Percentiles rank a stretch among this genome's conserved stretches.
These are phyloP conservation scores for Sepioteuthis lessoniana DNA, from an alignment of 2,888 invertebrate species.

Conservation along the genomic window DNA sequence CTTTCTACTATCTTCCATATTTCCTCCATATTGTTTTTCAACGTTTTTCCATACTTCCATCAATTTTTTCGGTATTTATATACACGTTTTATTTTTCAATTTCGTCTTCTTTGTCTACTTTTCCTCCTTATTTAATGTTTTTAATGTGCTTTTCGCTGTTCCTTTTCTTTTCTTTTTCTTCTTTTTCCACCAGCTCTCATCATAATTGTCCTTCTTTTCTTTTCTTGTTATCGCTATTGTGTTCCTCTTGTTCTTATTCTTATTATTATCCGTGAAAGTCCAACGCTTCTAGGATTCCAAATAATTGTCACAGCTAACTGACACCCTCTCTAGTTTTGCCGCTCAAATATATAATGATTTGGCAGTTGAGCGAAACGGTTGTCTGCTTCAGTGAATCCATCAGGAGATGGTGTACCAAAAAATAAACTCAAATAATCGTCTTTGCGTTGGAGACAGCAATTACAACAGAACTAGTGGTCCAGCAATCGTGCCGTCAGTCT, in stretches of 20 bases:
- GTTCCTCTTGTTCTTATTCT: not conserved
- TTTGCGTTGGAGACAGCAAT: not conserved
- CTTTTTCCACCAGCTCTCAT: too few relatives aligned
- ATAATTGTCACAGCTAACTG: constrained; percentile 23
- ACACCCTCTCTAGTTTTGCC: not conserved
- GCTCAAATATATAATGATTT: not conserved
- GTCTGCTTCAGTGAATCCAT: not conserved
- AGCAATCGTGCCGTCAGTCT: not conserved
- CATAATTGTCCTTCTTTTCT: too few relatives aligned
- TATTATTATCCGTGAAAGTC: not conserved
- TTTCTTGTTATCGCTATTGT: not conserved
- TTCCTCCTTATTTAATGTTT: too few relatives aligned
- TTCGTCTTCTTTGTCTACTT: too few relatives aligned
- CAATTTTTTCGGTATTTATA: too few relatives aligned
- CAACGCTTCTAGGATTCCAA: not conserved
- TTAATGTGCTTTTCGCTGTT: too few relatives aligned
- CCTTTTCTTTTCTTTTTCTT: too few relatives aligned
- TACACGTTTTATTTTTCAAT: too few relatives aligned
- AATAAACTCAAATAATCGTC: not conserved
- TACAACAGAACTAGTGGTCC: not conserved
- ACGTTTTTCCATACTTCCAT: too few relatives aligned
- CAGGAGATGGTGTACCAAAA: not conserved
- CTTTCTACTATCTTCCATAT: too few relatives aligned
- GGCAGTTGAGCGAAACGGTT: not conserved
- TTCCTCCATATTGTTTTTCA: too few relatives aligned